Percentiles rank a stretch among this genome's conserved stretches.
These are phyloP conservation scores for Astropecten irregularis DNA, from an alignment of 53 echinoderm and acorn worm species.

Conservation along the genomic window DNA sequence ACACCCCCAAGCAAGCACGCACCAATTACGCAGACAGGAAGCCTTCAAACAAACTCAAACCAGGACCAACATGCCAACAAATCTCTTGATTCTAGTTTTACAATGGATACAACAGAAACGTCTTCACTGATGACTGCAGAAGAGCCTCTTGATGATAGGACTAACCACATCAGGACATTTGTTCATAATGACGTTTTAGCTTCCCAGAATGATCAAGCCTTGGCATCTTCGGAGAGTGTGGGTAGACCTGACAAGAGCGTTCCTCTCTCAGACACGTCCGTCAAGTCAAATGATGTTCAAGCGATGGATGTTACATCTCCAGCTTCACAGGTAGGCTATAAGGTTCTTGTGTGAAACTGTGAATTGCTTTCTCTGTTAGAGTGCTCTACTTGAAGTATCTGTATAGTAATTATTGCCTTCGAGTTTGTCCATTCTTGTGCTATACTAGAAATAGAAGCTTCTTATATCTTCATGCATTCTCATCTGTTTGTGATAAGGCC, in stretches of 20 bases:
- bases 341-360: too few species aligned
- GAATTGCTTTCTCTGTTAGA: too few species aligned
- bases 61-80: background rate
- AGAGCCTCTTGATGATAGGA: conserved; percentile 42
- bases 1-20: background rate
- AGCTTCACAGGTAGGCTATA: background rate
- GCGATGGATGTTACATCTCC: background rate
- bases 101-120: background rate
- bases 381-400: too few species aligned
- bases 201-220: too few species aligned
- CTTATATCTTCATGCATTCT: too few species aligned
- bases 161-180: background rate
- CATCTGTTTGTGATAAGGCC: too few species aligned
- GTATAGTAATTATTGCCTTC: too few species aligned
- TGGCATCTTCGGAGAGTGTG: too few species aligned
- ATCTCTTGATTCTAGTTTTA: background rate
- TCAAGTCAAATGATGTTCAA: background rate
- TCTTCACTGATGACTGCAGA: background rate
- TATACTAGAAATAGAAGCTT: too few species aligned
- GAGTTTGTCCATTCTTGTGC: too few species aligned
- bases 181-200: too few species aligned
- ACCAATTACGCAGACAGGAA: background rate
- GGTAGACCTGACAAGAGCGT: background rate
- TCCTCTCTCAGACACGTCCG: background rate
- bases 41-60: background rate